Conservation (phyloP, 2,888 invertebrate species). For the Ferrisia virgata region DNA sequence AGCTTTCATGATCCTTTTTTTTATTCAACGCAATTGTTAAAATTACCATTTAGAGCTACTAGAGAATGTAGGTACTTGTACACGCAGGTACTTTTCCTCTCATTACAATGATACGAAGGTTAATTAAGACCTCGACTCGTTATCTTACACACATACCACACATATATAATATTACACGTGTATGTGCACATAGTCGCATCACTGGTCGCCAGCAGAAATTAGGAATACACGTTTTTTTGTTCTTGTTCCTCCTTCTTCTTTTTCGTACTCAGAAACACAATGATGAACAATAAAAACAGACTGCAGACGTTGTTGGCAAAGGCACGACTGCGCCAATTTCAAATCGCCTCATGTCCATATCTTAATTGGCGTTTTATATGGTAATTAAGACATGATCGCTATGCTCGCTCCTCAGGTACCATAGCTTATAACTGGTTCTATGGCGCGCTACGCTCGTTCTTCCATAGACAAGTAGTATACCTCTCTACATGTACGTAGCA, state of each 20-base stretch:
- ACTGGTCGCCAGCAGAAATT: neutral
- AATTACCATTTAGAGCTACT: neutral
- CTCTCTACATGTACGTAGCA: neutral
- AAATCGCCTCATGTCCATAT: slow-evolving; percentile 1
- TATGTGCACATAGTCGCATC: neutral
- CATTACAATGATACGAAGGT: neutral
- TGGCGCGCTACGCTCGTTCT: neutral
- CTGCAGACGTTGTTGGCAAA: neutral
- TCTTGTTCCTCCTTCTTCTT: no score
- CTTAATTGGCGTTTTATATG: slow-evolving; percentile 17
- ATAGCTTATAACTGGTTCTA: neutral
- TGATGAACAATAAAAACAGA: neutral
- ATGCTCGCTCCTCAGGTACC: slow-evolving; percentile 5
- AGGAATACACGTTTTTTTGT: neutral
- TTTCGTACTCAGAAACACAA: neutral
- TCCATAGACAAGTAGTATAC: neutral
- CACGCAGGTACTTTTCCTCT: neutral
- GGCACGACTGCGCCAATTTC: neutral
- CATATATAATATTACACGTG: no score
- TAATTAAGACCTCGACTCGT: neutral
- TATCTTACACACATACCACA: neutral
- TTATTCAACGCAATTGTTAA: neutral
- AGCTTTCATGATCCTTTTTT: no score
- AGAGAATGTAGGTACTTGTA: no score
- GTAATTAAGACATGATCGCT: slow-evolving; percentile 14